phyloP scores from a whole-genome alignment of 1,140 invertebrate genomes.

The Bombus fervidus region DNA sequence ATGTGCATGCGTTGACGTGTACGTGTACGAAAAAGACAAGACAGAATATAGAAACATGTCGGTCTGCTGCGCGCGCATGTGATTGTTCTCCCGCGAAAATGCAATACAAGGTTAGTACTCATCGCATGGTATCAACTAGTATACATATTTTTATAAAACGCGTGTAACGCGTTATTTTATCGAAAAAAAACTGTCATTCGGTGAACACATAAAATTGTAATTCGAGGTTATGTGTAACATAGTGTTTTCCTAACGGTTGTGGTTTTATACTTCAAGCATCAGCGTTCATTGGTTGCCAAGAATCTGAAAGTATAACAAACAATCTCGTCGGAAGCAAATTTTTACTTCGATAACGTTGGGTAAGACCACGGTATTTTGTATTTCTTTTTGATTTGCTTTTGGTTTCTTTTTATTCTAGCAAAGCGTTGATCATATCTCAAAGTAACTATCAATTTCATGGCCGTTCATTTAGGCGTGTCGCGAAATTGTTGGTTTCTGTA shows the following conservation, averaged over 20 bases:
- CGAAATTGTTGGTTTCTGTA: background rate
- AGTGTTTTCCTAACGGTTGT: background rate
- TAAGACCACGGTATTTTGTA: background rate
- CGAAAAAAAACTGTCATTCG: background rate
- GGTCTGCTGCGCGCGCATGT: conserved; percentile 9
- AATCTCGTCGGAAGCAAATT: background rate
- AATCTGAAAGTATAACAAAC: background rate
- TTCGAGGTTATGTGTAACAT: background rate
- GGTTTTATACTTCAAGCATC: background rate
- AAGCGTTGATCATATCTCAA: background rate
- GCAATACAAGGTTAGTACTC: conserved; percentile 9
- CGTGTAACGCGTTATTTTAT: background rate
- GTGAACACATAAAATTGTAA: background rate
- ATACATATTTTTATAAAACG: background rate
- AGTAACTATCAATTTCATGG: background rate
- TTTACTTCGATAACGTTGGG: background rate
- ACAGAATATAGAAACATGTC: conserved; percentile 1
- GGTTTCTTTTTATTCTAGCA: background rate
- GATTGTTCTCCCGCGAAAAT: conserved; percentile 44
- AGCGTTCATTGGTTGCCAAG: background rate
- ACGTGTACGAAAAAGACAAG: background rate
- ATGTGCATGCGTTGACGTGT: background rate
- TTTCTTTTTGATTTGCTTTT: background rate
- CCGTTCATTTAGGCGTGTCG: background rate
- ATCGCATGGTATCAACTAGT: conserved; percentile 9